Evolutionary conservation across 2,113 vertebrate species (phyloP).

Genomic region (Catharus fuscescens): DNA sequence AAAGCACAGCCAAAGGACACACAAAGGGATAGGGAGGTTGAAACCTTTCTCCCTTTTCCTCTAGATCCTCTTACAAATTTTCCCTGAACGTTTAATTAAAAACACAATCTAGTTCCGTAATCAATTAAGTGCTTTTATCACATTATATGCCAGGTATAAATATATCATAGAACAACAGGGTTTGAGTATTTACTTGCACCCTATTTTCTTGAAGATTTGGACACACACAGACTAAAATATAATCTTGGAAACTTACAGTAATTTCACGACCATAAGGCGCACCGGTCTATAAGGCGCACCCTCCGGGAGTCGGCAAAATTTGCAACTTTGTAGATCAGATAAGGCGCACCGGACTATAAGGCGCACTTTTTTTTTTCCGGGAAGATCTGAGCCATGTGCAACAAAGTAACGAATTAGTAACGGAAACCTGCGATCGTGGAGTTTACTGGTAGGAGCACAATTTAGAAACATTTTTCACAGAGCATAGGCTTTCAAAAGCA

Average conservation of each 20-base stretch:
- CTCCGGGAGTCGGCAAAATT: too few relatives aligned
- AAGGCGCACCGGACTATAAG: too few relatives aligned
- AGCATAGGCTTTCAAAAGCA: too few relatives aligned
- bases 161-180: not conserved
- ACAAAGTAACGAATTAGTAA: too few relatives aligned
- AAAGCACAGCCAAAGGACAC: not conserved
- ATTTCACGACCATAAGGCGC: too few relatives aligned
- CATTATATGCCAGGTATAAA: not conserved
- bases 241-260: not conserved
- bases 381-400: too few relatives aligned
- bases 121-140: not conserved
- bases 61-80: not conserved
- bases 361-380: too few relatives aligned
- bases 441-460: too few relatives aligned
- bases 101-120: not conserved
- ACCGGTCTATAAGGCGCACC: too few relatives aligned
- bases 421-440: too few relatives aligned
- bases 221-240: not conserved
- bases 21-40: not conserved
- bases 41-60: not conserved
- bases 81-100: not conserved
- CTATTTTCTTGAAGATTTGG: not conserved
- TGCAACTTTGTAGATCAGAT: too few relatives aligned
- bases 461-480: too few relatives aligned
- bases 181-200: not conserved